These are phyloP conservation scores for Limnothrissa miodon DNA, from an alignment of 2,113 vertebrate genomes.

Conservation along the genomic window DNA sequence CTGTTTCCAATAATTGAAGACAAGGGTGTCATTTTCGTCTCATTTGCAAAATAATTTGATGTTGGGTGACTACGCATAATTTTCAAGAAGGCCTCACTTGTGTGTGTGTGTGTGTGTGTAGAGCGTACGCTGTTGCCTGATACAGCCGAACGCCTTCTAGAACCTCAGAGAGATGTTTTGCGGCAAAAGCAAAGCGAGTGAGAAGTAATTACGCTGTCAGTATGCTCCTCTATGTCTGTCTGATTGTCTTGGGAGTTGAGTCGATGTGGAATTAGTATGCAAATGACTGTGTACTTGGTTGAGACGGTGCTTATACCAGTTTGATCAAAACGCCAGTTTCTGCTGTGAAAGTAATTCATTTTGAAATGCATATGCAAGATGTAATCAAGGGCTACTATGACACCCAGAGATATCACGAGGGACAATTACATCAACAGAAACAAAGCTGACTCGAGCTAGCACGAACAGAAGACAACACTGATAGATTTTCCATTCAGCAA, in stretches of 20 bases:
- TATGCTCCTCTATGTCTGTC: slow-evolving; percentile 22
- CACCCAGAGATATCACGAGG: slow-evolving; percentile 25
- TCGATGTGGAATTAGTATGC: slow-evolving; percentile 47
- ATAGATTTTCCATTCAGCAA: background rate
- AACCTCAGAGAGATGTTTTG: background rate
- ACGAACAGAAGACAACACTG: background rate
- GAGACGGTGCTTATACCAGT: slow-evolving; percentile 26
- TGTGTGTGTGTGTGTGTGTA: slow-evolving; percentile 13
- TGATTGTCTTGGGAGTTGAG: slow-evolving; percentile 44
- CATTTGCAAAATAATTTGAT: slow-evolving; percentile 41
- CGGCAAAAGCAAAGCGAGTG: slow-evolving; percentile 26
- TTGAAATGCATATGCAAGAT: slow-evolving; percentile 34
- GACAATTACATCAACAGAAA: slow-evolving; percentile 31
- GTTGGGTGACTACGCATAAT: slow-evolving; percentile 26
- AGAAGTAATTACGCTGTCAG: slow-evolving; percentile 29
- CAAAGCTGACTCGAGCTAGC: background rate
- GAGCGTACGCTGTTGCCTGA: slow-evolving; percentile 15
- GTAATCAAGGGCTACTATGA: slow-evolving; percentile 32
- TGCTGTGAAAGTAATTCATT: slow-evolving; percentile 33
- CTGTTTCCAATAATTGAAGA: slow-evolving; percentile 38
- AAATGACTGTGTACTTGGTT: slow-evolving; percentile 26
- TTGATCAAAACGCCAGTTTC: slow-evolving; percentile 37
- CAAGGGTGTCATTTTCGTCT: slow-evolving; percentile 35
- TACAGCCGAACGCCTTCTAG: background rate
- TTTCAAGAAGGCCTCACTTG: background rate